phyloP scores from a whole-genome alignment of 2,888 invertebrate species.

The Drosophila diplacantha region DNA sequence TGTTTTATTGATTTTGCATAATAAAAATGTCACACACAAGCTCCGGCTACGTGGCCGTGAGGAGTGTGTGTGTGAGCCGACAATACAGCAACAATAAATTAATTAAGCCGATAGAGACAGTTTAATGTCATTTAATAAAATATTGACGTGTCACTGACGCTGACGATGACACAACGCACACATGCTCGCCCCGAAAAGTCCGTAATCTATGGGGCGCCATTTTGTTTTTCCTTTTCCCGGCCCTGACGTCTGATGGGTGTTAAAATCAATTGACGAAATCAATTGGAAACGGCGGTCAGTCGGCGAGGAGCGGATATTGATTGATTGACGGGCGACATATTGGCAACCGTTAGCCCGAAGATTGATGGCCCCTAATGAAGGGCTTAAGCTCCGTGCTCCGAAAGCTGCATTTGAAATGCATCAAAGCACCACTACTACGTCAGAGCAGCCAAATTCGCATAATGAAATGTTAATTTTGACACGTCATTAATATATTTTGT shows the following conservation, averaged over 20 bases:
- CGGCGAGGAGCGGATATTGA: slow-evolving; percentile 54
- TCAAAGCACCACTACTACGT: slow-evolving; percentile 15
- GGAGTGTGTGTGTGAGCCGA: slow-evolving; percentile 37
- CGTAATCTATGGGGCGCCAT: slow-evolving; percentile 52
- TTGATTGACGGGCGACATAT: slow-evolving; percentile 75
- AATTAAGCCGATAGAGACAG: slow-evolving; percentile 78
- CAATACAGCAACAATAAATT: slow-evolving; percentile 77
- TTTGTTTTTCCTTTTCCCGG: slow-evolving; percentile 59
- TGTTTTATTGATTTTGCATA: slow-evolving; percentile 75
- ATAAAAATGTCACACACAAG: slow-evolving; percentile 74
- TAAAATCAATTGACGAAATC: slow-evolving; percentile 77
- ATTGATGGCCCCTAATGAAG: slow-evolving; percentile 55
- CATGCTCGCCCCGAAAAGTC: slow-evolving; percentile 23
- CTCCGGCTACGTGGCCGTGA: slow-evolving; percentile 24
- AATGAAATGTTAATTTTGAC: slow-evolving; percentile 77
- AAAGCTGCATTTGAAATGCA: slow-evolving; percentile 39
- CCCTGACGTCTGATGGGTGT: slow-evolving; percentile 70
- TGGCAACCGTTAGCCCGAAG: slow-evolving; percentile 50
- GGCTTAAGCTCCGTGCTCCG: slow-evolving; percentile 1
- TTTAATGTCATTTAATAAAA: slow-evolving; percentile 78
- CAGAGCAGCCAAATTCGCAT: slow-evolving; percentile 47
- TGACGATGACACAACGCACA: slow-evolving; percentile 62
- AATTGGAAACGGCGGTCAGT: slow-evolving; percentile 75
- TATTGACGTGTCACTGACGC: slow-evolving; percentile 75
- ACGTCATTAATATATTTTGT: slow-evolving; percentile 76